Conservation (phyloP, 2,113 vertebrate genomes). For the Ovibos moschatus region DNA sequence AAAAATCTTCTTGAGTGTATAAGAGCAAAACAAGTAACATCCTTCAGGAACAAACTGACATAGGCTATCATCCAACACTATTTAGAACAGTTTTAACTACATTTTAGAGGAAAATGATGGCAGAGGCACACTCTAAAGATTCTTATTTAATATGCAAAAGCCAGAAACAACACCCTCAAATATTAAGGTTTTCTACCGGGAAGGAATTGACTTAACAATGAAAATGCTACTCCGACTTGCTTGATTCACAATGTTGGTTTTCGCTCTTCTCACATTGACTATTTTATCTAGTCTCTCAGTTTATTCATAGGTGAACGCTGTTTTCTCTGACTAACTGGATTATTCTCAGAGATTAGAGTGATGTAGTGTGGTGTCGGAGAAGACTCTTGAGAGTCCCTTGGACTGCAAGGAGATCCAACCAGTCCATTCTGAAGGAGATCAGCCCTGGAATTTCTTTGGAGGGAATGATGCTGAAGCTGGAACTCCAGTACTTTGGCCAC, state of each 20-base stretch:
- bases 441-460: too few species aligned
- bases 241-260: background rate
- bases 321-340: conserved; percentile 53
- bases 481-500: too few species aligned
- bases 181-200: background rate
- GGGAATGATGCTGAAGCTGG: too few species aligned
- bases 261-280: background rate
- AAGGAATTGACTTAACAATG: background rate
- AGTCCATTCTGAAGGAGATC: too few species aligned
- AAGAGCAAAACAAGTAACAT: background rate
- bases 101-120: background rate
- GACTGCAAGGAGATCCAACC: too few species aligned
- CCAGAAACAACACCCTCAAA: background rate
- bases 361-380: background rate
- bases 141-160: background rate
- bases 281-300: background rate
- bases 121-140: background rate
- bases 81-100: background rate
- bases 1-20: background rate
- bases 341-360: conserved; percentile 20
- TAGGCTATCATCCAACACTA: background rate
- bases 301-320: conserved; percentile 14
- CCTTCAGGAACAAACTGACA: background rate
- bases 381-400: too few species aligned
- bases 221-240: background rate